Evolutionary conservation across 2,113 vertebrate genomes (phyloP).

Genomic region (Notiomystis cincta): DNA sequence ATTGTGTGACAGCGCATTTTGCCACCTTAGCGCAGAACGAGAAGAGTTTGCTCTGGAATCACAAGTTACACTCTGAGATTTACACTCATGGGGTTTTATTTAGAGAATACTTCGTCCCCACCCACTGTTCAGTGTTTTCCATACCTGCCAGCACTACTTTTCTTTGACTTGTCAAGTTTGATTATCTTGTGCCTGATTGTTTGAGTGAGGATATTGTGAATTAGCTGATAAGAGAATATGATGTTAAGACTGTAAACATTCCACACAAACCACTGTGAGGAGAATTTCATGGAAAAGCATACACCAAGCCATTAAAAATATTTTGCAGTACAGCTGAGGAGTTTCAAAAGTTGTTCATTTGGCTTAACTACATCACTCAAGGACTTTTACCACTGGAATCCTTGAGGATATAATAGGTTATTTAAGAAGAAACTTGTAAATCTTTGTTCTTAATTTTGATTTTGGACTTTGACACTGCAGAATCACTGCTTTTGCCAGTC

Average conservation of each 20-base stretch:
- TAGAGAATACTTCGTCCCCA: background rate
- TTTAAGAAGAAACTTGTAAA: background rate
- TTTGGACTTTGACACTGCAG: background rate
- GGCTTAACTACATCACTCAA: background rate
- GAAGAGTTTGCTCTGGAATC: background rate
- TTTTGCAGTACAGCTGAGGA: background rate
- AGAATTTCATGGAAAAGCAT: background rate
- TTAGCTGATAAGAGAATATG: background rate
- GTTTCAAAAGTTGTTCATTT: background rate
- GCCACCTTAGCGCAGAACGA: background rate
- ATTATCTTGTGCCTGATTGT: background rate
- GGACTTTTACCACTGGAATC: background rate
- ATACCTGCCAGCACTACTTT: background rate
- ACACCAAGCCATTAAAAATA: background rate
- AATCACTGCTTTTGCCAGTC: background rate
- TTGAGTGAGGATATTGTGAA: background rate
- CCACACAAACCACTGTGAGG: background rate
- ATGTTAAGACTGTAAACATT: background rate
- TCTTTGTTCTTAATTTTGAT: background rate
- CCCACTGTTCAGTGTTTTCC: background rate
- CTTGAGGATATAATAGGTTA: background rate
- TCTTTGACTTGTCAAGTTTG: background rate
- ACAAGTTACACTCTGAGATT: background rate
- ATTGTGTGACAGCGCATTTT: background rate
- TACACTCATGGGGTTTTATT: background rate